phyloP scores from a whole-genome alignment of 2,797 vertebrate genomes.

The Xerus rutilus region DNA sequence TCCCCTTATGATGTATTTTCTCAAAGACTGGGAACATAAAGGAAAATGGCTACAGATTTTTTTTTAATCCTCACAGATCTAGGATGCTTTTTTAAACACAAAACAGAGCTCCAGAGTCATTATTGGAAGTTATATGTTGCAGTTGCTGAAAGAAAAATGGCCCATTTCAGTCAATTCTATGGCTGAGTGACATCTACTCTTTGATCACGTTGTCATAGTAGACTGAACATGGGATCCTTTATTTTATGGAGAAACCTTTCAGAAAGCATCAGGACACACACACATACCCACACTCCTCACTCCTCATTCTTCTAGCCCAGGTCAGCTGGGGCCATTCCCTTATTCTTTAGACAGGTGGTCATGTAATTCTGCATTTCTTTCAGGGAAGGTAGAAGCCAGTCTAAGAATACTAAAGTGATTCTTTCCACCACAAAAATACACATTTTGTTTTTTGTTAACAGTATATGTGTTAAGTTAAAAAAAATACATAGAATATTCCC shows the following conservation, averaged over 20 bases:
- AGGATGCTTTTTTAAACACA: neutral
- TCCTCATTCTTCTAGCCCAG: no score
- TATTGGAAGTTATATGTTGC: neutral
- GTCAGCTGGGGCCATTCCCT: neutral
- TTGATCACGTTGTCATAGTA: neutral
- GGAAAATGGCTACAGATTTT: neutral
- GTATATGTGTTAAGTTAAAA: slow-evolving; percentile 16
- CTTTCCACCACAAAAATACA: neutral
- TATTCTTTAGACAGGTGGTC: neutral
- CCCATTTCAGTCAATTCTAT: no score
- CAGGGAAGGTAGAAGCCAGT: neutral
- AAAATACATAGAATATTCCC: slow-evolving; percentile 14
- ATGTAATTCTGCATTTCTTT: neutral
- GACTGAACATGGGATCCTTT: neutral
- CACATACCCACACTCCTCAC: accelerated
- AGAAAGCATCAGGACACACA: neutral
- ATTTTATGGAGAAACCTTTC: slow-evolving; percentile 6
- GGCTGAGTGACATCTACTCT: neutral
- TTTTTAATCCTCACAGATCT: neutral
- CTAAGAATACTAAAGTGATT: neutral
- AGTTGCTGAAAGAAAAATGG: neutral
- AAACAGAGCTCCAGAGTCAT: neutral
- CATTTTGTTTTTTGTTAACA: neutral
- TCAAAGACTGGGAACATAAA: neutral
- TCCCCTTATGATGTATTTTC: neutral